Percentiles rank a stretch among this genome's conserved stretches.
Evolutionary conservation across 2,113 vertebrate genomes (phyloP).

Genomic region (Serilophus lunatus): DNA sequence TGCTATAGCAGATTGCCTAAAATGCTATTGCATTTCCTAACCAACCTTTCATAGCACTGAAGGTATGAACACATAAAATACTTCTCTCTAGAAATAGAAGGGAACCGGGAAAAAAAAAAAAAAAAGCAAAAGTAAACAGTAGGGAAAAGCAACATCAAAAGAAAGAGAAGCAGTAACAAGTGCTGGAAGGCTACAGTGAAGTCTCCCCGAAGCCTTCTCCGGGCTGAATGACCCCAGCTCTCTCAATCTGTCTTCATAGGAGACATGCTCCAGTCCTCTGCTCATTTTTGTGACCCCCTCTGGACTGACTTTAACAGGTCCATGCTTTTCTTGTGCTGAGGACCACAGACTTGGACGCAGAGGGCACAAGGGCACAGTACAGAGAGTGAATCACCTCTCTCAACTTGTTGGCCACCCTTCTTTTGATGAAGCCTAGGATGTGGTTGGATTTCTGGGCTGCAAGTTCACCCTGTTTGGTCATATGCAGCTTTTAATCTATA

Average conservation of each 20-base stretch:
- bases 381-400: not conserved
- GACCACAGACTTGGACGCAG: not conserved
- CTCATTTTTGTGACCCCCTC: not conserved
- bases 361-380: fast-evolving
- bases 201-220: not conserved
- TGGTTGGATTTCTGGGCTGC: not conserved
- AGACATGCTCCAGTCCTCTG: not conserved
- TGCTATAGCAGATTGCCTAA: not conserved
- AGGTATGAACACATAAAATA: not conserved
- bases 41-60: not conserved
- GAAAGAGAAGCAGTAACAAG: not conserved
- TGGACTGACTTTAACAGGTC: not conserved
- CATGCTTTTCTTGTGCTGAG: not conserved
- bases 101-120: too few relatives aligned
- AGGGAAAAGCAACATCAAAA: not conserved
- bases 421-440: not conserved
- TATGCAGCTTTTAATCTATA: not conserved
- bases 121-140: not conserved
- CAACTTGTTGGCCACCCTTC: not conserved
- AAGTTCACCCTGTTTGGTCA: not conserved
- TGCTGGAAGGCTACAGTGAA: not conserved
- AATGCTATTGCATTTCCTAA: not conserved
- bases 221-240: not conserved
- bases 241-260: not conserved
- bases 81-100: not conserved